These are phyloP conservation scores for Ageneiosus marmoratus DNA, from an alignment of 2,113 vertebrate genomes.

Conservation along the genomic window DNA sequence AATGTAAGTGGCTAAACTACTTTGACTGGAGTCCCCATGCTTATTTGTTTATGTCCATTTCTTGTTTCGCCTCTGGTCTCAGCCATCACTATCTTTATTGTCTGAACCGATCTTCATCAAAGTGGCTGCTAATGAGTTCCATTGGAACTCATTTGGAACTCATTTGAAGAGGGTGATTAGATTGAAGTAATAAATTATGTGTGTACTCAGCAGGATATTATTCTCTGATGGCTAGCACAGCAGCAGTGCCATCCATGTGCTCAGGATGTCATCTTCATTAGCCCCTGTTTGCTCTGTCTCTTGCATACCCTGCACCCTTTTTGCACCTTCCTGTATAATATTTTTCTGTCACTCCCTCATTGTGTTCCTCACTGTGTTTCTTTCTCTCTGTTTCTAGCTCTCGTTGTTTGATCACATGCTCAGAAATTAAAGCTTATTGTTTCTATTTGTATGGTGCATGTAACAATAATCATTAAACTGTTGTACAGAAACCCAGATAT, in stretches of 20 bases:
- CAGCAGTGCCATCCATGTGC: conserved; percentile 35
- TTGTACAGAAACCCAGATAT: not conserved
- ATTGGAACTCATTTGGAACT: conserved; percentile 71
- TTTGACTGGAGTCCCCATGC: not conserved
- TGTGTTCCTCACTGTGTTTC: not conserved
- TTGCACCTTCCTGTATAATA: not conserved
- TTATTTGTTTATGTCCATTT: conserved; percentile 11
- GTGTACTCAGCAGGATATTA: conserved; percentile 67
- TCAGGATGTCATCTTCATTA: conserved; percentile 55
- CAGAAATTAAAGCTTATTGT: not conserved
- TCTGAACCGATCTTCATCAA: conserved; percentile 65
- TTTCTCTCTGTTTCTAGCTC: not conserved
- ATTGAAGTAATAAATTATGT: conserved; percentile 70
- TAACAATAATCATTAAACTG: not conserved
- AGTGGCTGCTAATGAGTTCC: conserved; percentile 71
- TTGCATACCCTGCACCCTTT: not conserved
- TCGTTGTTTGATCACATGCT: not conserved
- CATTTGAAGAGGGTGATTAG: conserved; percentile 68
- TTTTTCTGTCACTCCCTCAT: not conserved
- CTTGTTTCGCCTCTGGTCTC: conserved; percentile 1
- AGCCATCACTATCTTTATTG: conserved; percentile 52
- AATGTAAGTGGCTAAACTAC: not conserved
- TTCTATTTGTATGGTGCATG: not conserved
- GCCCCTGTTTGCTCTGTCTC: conserved; percentile 15
- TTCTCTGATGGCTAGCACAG: conserved; percentile 48